phyloP scores from a whole-genome alignment of 2,888 invertebrate genomes.

The Eueremaeus valkanovi region DNA sequence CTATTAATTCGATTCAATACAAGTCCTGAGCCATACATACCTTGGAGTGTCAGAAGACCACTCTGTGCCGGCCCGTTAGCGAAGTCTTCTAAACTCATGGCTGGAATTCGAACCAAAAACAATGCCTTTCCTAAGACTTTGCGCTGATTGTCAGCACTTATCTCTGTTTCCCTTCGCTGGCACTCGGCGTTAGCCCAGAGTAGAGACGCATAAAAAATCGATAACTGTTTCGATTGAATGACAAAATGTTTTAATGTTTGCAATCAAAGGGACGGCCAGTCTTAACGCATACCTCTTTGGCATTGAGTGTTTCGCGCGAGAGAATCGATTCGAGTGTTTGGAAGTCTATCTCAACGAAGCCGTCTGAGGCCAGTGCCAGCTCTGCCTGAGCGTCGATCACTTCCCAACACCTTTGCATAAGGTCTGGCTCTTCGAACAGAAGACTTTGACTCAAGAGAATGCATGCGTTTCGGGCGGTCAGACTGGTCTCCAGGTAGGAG shows the following conservation, averaged over 20 bases:
- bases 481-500: conserved; percentile 87
- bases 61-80: conserved; percentile 92
- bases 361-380: conserved; percentile 91
- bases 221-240: conserved; percentile 24
- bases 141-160: conserved; percentile 66
- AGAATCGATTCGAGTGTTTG: conserved; percentile 87
- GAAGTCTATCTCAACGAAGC: conserved; percentile 91
- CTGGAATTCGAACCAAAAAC: conserved; percentile 83
- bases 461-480: conserved; percentile 94
- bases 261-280: not conserved
- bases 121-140: conserved; percentile 62
- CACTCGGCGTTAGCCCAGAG: conserved; percentile 93
- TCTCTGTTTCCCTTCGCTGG: conserved; percentile 72
- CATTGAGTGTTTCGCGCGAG: conserved; percentile 87
- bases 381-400: conserved; percentile 96
- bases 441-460: conserved; percentile 89
- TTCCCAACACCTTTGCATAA: conserved; percentile 96
- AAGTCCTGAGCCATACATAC: not conserved
- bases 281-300: conserved; percentile 69
- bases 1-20: not conserved
- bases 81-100: conserved; percentile 89
- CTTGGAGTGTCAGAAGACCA: conserved; percentile 78
- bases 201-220: conserved; percentile 72
- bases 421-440: conserved; percentile 91
- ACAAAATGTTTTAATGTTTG: not conserved